These are phyloP conservation scores for Orthosia incerta DNA, from an alignment of 2,888 invertebrate species.

Conservation along the genomic window DNA sequence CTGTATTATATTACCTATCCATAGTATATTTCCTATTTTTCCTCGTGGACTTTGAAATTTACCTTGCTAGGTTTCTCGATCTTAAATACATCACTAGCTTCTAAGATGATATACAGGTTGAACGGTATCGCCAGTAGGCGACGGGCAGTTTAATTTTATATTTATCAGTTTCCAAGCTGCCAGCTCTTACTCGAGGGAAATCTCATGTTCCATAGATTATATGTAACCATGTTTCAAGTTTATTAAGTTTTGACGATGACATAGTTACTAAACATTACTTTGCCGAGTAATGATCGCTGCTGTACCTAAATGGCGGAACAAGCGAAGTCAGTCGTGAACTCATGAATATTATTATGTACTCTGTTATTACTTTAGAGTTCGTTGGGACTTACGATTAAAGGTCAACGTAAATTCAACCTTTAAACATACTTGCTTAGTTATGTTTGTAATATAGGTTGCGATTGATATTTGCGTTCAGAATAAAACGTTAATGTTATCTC, in stretches of 20 bases:
- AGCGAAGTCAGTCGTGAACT: neutral
- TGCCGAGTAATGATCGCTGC: neutral
- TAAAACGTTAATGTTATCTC: conserved; percentile 21
- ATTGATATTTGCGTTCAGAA: conserved; percentile 17
- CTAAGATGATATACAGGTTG: neutral
- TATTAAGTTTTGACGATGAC: too few relatives aligned
- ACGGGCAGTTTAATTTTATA: neutral
- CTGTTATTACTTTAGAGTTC: conserved; percentile 4
- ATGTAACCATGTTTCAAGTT: too few relatives aligned
- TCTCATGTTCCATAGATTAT: neutral
- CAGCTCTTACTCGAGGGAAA: neutral
- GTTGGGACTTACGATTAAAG: neutral
- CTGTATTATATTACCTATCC: neutral
- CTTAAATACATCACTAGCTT: neutral
- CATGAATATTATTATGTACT: neutral
- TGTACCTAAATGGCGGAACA: neutral
- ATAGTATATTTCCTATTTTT: neutral
- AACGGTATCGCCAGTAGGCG: neutral
- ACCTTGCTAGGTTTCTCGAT: neutral
- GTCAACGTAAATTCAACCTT: conserved; percentile 2
- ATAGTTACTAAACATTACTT: neutral
- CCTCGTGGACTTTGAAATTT: neutral
- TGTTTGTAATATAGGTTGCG: conserved; percentile 13
- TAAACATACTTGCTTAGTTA: neutral
- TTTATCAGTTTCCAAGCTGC: neutral